Conservation (phyloP, 2,888 invertebrate genomes). For the Cosmopolites sordidus region DNA sequence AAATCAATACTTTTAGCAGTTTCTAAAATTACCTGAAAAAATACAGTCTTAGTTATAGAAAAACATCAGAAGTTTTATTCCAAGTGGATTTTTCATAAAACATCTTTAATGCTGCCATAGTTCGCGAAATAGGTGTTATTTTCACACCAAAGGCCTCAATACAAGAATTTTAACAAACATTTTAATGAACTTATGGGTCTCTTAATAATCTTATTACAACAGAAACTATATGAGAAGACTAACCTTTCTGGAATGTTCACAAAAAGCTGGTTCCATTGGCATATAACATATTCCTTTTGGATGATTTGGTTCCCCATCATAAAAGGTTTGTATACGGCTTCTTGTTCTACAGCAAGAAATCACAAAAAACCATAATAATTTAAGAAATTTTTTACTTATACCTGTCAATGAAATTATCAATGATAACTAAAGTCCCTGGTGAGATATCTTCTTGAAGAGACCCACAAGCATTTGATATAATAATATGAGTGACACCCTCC, state of each 20-base stretch:
- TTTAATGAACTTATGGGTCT: no score
- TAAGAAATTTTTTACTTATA: conserved; percentile 35
- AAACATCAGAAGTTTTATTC: no score
- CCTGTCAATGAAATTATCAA: conserved; percentile 84
- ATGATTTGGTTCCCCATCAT: conserved; percentile 64
- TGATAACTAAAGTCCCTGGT: conserved; percentile 85
- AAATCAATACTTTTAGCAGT: conserved; percentile 62
- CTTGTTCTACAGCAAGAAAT: conserved; percentile 54
- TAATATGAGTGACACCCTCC: conserved; percentile 83
- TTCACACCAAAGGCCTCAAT: no score
- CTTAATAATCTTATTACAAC: no score
- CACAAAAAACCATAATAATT: no score
- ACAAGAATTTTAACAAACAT: no score
- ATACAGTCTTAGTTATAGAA: no score
- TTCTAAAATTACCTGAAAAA: conserved; percentile 54
- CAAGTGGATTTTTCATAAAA: no score
- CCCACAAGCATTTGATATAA: conserved; percentile 93
- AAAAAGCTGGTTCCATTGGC: conserved; percentile 89
- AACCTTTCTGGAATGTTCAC: conserved; percentile 59
- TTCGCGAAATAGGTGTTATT: no score
- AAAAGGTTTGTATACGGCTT: conserved; percentile 72
- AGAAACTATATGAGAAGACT: no score
- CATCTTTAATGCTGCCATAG: no score
- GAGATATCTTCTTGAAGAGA: conserved; percentile 80
- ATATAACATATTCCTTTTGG: conserved; percentile 83